Evolutionary conservation across 2,797 vertebrate species (phyloP).

Genomic region (Tangara arthus): DNA sequence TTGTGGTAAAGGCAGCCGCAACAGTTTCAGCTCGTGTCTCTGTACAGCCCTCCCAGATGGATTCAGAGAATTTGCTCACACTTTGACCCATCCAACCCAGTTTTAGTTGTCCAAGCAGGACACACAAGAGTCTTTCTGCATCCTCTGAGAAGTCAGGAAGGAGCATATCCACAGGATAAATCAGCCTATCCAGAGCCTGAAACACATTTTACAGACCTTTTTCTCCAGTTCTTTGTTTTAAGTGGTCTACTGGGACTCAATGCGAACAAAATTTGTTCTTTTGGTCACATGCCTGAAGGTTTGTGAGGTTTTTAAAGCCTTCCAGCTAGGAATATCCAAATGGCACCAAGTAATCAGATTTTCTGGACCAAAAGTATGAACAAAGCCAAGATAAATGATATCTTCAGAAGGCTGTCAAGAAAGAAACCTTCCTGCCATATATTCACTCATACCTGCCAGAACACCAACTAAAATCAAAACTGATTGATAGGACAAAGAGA

Average conservation of each 20-base stretch:
- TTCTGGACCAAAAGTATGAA: background rate
- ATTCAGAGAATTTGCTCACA: background rate
- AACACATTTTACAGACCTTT: background rate
- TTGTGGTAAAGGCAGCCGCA: background rate
- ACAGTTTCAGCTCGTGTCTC: background rate
- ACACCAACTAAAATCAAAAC: fast-evolving
- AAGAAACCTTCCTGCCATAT: background rate
- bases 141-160: background rate
- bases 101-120: background rate
- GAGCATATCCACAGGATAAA: background rate
- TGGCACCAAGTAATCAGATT: background rate
- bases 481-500: background rate
- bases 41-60: background rate
- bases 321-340: background rate
- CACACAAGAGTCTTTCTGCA: background rate
- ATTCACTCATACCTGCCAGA: background rate
- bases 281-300: background rate
- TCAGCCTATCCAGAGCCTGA: background rate
- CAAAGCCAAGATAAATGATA: background rate
- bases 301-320: background rate
- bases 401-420: background rate
- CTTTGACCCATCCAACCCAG: background rate
- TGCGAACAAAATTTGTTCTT: background rate
- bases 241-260: background rate
- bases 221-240: background rate